phyloP scores from a whole-genome alignment of 1,140 invertebrate species.

The Tribolium castaneum region DNA sequence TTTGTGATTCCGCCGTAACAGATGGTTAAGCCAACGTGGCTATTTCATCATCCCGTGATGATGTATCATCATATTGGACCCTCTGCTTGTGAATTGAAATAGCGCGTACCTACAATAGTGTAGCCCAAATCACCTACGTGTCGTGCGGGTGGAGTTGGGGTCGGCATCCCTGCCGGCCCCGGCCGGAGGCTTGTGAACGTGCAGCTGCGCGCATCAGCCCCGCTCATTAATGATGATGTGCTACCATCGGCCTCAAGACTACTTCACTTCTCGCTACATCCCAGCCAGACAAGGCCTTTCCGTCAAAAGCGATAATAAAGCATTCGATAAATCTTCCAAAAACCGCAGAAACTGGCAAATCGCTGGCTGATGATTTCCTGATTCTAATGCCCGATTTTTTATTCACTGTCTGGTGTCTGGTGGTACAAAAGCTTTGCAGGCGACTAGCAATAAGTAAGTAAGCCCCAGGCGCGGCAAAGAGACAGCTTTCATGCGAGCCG shows the following conservation, averaged over 20 bases:
- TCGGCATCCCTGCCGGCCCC: constrained; percentile 39
- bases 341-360: constrained; percentile 39
- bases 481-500: constrained; percentile 44
- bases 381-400: constrained; percentile 42
- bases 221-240: constrained; percentile 61
- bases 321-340: constrained; percentile 44
- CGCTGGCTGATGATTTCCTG: constrained; percentile 18
- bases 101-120: constrained; percentile 37
- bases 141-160: constrained; percentile 46
- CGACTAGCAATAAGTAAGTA: constrained; percentile 53
- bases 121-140: constrained; percentile 50
- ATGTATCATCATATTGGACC: background rate
- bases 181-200: constrained; percentile 50
- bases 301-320: constrained; percentile 50
- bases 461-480: constrained; percentile 45
- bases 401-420: constrained; percentile 54
- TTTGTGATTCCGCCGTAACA: background rate
- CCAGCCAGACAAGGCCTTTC: constrained; percentile 49
- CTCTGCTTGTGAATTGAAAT: constrained; percentile 4
- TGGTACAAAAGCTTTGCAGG: constrained; percentile 47
- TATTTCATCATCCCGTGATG: background rate
- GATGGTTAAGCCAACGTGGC: background rate
- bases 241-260: constrained; percentile 59
- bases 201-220: constrained; percentile 56
- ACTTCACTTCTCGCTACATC: constrained; percentile 59